Evolutionary conservation across 2,797 vertebrate species (phyloP).

Genomic region (Scolopax rusticola): DNA sequence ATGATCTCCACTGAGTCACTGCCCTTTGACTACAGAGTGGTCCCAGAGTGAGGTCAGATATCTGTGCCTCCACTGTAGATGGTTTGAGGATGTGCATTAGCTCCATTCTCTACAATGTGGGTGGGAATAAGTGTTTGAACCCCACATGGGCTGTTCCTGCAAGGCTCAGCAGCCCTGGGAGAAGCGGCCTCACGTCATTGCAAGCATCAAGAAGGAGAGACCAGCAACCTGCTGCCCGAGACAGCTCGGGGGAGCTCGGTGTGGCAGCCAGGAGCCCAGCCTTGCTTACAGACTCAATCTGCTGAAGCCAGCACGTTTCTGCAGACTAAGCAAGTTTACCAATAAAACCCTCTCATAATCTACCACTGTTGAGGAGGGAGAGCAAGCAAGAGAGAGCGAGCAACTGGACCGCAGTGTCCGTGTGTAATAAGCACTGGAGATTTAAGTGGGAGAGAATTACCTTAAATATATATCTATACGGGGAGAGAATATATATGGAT

Average conservation of each 20-base stretch:
- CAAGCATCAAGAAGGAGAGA: not conserved
- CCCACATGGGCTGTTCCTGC: not conserved
- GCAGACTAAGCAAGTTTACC: constrained; percentile 73
- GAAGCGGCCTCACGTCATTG: fast-evolving
- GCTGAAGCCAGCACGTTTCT: constrained; percentile 62
- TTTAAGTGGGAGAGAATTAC: constrained; percentile 71
- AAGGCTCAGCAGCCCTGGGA: not conserved
- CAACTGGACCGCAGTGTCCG: not conserved
- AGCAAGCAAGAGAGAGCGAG: not conserved
- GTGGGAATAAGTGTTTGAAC: not conserved
- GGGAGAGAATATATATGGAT: constrained; percentile 35
- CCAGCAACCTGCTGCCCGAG: not conserved
- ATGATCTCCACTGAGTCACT: not conserved
- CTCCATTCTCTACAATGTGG: not conserved
- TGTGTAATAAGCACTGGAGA: constrained; percentile 57
- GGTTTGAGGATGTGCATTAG: not conserved
- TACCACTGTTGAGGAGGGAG: constrained; percentile 4
- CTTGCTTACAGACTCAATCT: constrained; percentile 28
- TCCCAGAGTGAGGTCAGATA: constrained; percentile 6
- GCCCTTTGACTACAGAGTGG: not conserved
- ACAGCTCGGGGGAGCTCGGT: not conserved
- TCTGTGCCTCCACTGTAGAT: not conserved
- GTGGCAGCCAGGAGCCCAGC: constrained; percentile 17
- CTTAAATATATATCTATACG: constrained; percentile 55
- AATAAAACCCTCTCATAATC: constrained; percentile 72